Percentiles rank a stretch among this genome's conserved stretches.
Conservation (phyloP, 2,888 invertebrate species). For the Calliphora vomitoria region DNA sequence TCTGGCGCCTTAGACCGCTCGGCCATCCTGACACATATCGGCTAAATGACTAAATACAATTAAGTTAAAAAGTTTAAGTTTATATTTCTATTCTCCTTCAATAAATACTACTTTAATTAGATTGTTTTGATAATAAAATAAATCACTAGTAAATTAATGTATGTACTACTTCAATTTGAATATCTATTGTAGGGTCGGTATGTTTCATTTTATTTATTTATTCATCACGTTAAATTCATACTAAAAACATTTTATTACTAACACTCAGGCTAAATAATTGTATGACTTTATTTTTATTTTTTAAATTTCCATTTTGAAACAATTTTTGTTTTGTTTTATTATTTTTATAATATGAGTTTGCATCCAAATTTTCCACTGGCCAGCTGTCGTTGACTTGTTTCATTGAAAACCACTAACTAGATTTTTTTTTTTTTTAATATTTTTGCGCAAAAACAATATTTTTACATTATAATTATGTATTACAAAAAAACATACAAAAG, state of each 20-base stretch:
- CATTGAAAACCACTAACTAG: constrained; percentile 12
- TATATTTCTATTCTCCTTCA: background rate
- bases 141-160: background rate
- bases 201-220: background rate
- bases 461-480: background rate
- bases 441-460: background rate
- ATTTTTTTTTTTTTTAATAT: background rate
- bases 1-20: constrained; percentile 77
- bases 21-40: constrained; percentile 77
- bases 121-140: background rate
- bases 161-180: background rate
- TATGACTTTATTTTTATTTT: background rate
- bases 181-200: background rate
- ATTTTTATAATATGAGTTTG: background rate
- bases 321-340: background rate
- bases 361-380: constrained; percentile 6
- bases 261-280: background rate
- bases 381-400: background rate
- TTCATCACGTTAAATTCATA: background rate
- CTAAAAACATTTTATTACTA: background rate
- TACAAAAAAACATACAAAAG: background rate
- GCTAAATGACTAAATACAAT: background rate
- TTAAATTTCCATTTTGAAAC: constrained; percentile 1
- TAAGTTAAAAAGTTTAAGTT: background rate
- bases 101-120: background rate